Evolutionary conservation across 2,797 vertebrate species (phyloP), one percentile per base, ranked within the genome.

Genomic region (Danio kyathit): DNA sequence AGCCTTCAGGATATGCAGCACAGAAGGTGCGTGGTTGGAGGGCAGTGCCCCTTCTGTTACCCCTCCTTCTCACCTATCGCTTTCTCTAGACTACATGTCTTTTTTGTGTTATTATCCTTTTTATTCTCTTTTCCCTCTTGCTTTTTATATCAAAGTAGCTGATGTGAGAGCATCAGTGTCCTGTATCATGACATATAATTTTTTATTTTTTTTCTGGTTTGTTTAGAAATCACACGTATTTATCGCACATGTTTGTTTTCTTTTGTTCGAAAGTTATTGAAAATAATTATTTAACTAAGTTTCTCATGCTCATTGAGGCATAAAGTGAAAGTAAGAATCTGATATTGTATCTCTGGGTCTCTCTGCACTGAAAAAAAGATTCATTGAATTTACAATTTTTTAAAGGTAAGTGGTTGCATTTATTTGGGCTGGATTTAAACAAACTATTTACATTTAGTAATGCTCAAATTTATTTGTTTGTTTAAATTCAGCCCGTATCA

Each of bases 1-100:
- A 71, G 82, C 82, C 78, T 87, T 63, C 61, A 83, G 82, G 88
- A 80, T 85, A 88, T 77, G 79, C 51, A 79, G 78, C 82, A 77
- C 82, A 86, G 83, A 83, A 88, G 79, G 78, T 84, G 81, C 77
- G 70, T 82, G 75, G 80, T 83, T 81, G 72, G 52, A 79, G 46
- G 75, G 17, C 46, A 61, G 12, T 46, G 69, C 72, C 54, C 29
- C 67, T 63, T 6, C 11, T 41, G 17, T 74, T 72, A 64, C 49
- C 65, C 72, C 72, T 56, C 77, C 66, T 41, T 74, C 44, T 61
- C 44, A 54, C 74, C 66, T 63, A 61, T 69, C 14, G 11, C 52
- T 73, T 77, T 70, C 44, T 57, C 44, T 16, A 57, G 38, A 44
- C 38, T 54, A 14, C 40, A 49, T 59, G 49, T 61, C 40, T 51